Base-by-base conservation (phyloP, 2,888 invertebrate species). In the Melanostoma mellinum region DNA sequence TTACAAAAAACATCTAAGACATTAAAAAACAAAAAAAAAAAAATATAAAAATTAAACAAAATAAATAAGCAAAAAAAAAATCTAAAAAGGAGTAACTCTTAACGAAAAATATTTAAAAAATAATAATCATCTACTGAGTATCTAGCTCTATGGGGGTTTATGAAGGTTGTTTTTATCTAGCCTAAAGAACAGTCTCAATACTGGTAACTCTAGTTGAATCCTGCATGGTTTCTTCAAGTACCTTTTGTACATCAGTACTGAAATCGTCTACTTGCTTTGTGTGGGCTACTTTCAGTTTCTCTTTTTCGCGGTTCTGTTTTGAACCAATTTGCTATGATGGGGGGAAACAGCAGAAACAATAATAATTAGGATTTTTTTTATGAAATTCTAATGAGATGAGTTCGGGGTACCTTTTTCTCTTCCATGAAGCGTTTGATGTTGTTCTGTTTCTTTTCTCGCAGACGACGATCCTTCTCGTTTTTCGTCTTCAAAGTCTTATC, bases 391-490 rank as follows among this genome's bases (percentile, higher is more conserved):
- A 48, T 3, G n/a, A 33, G 61, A n/a, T 50, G n/a, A 6, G 6
- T 6, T 33, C 53, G 3, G 46, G 0, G 10, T 79, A 94, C 94
- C 92, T 96, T 97, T 75, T 97, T 93, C 91, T 99, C 99, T 87
- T 99, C 99, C 93, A 98, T 95, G 90, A 99, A 99, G 88, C 97
- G 97, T 92, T 99, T 99, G 68, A 98, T 98, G 90, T 99, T 99
- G 90, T 98, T 99, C 90, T 98, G 98, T 88, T 98, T 98, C 91
- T 99, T 97, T 92, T 99, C 98, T 36, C 97, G 93, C 73, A 98
- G 93, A 53, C 98, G 93, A 52, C 98, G 94, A 90, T 99, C 99
- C 88, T 98, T 97, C 91, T 99, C 99, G 81, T 97, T 98, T 88
- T 99, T 98, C 74, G 98, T 99, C 91, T 98, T 96, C 73, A 99